Base-by-base conservation (phyloP, 2,888 invertebrate genomes). In the Himalopsyche anomala region DNA sequence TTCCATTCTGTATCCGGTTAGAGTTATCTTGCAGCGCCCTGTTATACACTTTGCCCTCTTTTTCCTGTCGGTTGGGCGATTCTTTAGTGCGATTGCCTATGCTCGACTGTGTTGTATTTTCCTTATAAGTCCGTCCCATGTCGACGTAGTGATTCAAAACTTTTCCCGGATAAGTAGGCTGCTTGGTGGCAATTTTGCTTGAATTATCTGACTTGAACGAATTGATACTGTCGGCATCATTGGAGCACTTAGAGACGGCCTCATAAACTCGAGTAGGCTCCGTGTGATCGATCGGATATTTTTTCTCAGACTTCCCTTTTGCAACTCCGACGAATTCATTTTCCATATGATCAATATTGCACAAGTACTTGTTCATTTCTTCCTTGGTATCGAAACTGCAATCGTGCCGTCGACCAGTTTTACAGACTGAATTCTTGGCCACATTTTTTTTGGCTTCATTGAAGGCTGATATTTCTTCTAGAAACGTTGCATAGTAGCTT, bases 61-160 rank as follows among this genome's bases (percentile, higher is more conserved):
- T 74, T 3, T 83, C 83, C 11, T 51, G 45, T 38, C 51, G 79
- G 17, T 28, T 17, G 9, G 55, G 36, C 12, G 74, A 74, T 80
- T 87, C 84, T 82, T 85, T 87, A 17, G 79, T 45, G 55, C 81
- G 83, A 17, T 19, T 28, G 19, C 36, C 84, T 36, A 74, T 5
- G 6, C 28, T 51, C 9, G 80, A 51, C 8, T 84, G 54, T 17
- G 56, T 56, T 9, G 81, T 54, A 17, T 51, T 69, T 79, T 87
- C 87, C 80, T 87, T 86, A 51, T 80, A 62, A 11, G 80, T 74
- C 19, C 56, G 56, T 4, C 82, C 87, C 87, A 88, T 88, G 84
- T 88, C 88, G 17, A 88, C 88, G 62, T 88, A 88, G 38, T 87
- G 87, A 51, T 56, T 80, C 28, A 28, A 62, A 62, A 62, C 62